Evolutionary conservation across 2,113 vertebrate species (phyloP).

Genomic region (Gasterosteus aculeatus): DNA sequence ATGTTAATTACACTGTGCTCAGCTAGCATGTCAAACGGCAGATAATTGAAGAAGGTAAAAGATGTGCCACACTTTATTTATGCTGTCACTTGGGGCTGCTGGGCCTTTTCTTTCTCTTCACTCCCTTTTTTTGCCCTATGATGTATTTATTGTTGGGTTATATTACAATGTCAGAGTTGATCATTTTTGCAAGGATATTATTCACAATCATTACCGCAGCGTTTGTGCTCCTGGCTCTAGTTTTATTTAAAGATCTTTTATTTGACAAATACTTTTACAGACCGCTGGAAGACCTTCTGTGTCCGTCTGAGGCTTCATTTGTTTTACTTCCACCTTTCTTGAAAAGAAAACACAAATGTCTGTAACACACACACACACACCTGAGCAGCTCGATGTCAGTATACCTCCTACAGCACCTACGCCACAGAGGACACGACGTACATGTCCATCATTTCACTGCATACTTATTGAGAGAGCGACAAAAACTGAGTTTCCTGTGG

Average conservation of each 20-base stretch:
- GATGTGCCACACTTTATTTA: conserved; percentile 84
- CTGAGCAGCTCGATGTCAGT: too few relatives aligned
- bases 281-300: conserved; percentile 4
- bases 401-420: conserved; percentile 6
- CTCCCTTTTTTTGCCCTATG: conserved; percentile 34
- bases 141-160: conserved; percentile 77
- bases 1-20: conserved; percentile 85
- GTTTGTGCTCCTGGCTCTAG: neutral
- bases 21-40: conserved; percentile 84
- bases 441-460: conserved; percentile 68
- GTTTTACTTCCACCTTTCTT: neutral
- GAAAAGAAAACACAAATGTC: neutral
- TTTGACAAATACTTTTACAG: neutral
- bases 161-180: conserved; percentile 74
- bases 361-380: neutral
- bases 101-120: conserved; percentile 25
- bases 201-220: conserved; percentile 49
- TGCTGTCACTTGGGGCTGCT: conserved; percentile 73
- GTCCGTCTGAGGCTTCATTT: neutral
- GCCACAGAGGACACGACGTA: conserved; percentile 49
- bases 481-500: conserved; percentile 79
- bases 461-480: conserved; percentile 68
- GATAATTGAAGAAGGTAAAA: conserved; percentile 87
- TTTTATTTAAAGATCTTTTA: conserved; percentile 14
- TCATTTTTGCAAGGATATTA: conserved; percentile 69